Conservation (phyloP, 2,888 invertebrate genomes). For the Agonopterix alstromeriana region DNA sequence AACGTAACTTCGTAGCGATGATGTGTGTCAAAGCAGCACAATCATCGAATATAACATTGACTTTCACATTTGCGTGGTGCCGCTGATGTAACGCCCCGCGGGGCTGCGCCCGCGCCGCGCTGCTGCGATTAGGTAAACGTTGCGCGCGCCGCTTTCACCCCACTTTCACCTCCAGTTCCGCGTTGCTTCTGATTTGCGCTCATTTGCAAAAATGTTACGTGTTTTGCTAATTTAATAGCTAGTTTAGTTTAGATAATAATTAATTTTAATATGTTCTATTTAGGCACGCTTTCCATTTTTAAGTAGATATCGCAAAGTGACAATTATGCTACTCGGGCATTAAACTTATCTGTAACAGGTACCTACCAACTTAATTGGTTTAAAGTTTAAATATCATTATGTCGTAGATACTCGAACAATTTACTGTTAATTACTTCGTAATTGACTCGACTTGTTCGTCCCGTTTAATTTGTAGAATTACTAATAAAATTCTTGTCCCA, state of each 20-base stretch:
- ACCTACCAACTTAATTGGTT: too few species aligned
- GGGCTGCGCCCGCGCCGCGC: conserved; percentile 20
- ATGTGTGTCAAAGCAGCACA: conserved; percentile 18
- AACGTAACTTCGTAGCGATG: too few species aligned
- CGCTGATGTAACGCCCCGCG: conserved; percentile 44
- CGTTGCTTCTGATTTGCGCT: conserved; percentile 40
- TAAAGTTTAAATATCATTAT: too few species aligned
- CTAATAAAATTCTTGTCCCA: too few species aligned
- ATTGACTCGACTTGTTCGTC: too few species aligned
- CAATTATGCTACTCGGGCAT: too few species aligned
- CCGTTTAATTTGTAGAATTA: too few species aligned
- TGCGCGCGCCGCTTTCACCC: conserved; percentile 68
- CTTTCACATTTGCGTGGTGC: conserved; percentile 58
- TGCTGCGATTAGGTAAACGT: conserved; percentile 68
- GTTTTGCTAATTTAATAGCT: background rate
- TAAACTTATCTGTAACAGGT: too few species aligned
- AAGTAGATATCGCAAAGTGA: too few species aligned
- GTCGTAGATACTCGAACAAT: too few species aligned
- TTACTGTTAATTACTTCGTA: too few species aligned
- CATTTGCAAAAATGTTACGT: conserved; percentile 18
- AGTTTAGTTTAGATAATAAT: background rate
- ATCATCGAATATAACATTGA: conserved; percentile 69
- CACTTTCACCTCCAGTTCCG: conserved; percentile 72
- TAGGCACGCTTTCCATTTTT: too few species aligned
- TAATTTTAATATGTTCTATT: background rate